phyloP scores from a whole-genome alignment of 2,888 invertebrate genomes.

The Gymnoscelis rufifasciata region DNA sequence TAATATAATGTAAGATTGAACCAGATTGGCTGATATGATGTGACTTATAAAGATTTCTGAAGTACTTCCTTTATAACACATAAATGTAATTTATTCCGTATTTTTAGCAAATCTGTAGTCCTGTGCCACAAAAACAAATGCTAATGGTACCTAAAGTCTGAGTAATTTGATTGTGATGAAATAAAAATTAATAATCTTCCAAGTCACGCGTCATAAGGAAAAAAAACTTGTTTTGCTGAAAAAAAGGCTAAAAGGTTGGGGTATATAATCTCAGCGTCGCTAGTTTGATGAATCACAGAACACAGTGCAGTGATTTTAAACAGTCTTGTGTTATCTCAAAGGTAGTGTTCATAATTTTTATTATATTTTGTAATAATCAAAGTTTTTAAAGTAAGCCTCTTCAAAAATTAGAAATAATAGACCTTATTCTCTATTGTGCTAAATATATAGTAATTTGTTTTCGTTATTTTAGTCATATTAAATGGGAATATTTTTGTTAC shows the following conservation, averaged over 20 bases:
- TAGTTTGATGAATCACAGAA: slow-evolving; percentile 28
- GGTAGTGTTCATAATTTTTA: slow-evolving; percentile 30
- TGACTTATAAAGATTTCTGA: too few relatives aligned
- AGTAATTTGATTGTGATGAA: not conserved
- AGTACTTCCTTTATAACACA: too few relatives aligned
- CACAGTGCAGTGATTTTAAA: slow-evolving; percentile 26
- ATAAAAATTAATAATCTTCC: slow-evolving; percentile 24
- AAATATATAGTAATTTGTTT: too few relatives aligned
- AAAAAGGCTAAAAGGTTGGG: slow-evolving; percentile 26
- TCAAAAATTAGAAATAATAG: too few relatives aligned
- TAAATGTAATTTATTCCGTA: too few relatives aligned
- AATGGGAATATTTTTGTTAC: too few relatives aligned
- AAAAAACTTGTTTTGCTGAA: slow-evolving; percentile 40
- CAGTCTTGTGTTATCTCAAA: slow-evolving; percentile 25
- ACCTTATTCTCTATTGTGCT: too few relatives aligned
- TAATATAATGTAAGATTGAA: too few relatives aligned
- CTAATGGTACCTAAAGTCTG: not conserved
- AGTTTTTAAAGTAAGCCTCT: too few relatives aligned
- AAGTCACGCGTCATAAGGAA: slow-evolving; percentile 26
- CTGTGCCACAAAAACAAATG: slow-evolving; percentile 1
- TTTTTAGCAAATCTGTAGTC: too few relatives aligned
- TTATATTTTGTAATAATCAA: not conserved
- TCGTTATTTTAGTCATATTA: too few relatives aligned
- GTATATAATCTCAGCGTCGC: slow-evolving; percentile 39
- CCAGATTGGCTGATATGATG: too few relatives aligned